Percentiles rank a stretch among this genome's conserved stretches.
Evolutionary conservation across 2,113 vertebrate genomes (phyloP).

Genomic region (Galemys pyrenaicus): DNA sequence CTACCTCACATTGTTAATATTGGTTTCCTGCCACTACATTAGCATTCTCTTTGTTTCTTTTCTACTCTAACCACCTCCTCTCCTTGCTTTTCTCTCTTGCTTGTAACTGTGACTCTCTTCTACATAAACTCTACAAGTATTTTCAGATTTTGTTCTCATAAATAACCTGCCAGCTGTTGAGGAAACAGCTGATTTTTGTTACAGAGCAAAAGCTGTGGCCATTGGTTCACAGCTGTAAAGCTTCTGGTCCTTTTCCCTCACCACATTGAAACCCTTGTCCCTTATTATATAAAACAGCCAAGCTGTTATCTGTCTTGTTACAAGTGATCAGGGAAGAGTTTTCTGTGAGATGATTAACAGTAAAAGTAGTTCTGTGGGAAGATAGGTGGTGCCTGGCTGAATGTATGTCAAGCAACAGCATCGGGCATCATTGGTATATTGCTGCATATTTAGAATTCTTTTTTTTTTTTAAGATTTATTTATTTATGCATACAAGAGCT

Average conservation of each 20-base stretch:
- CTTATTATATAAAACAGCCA: not conserved
- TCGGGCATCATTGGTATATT: not conserved
- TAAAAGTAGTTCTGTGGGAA: not conserved
- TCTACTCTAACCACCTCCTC: not conserved
- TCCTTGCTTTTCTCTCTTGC: not conserved
- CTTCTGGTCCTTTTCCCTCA: slow-evolving; percentile 49
- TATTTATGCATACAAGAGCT: too few species aligned
- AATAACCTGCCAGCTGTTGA: slow-evolving; percentile 59
- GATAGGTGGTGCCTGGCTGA: not conserved
- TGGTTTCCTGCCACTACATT: not conserved
- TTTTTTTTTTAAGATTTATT: too few species aligned
- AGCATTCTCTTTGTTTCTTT: not conserved
- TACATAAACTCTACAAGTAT: not conserved
- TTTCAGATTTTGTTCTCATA: not conserved
- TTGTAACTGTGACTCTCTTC: not conserved
- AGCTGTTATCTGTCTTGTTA: slow-evolving; percentile 50
- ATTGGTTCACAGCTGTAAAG: slow-evolving; percentile 32
- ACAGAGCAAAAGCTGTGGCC: not conserved
- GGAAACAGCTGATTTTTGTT: slow-evolving; percentile 64
- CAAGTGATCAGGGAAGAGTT: slow-evolving; percentile 50
- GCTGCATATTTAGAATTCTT: not conserved
- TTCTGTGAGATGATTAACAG: slow-evolving; percentile 26
- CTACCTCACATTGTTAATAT: not conserved
- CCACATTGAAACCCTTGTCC: slow-evolving; percentile 27
- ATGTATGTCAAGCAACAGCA: not conserved